Evolutionary conservation across 2,888 invertebrate genomes (phyloP), one percentile per base, ranked within the genome.

Genomic region (Mesochorus sp.): DNA sequence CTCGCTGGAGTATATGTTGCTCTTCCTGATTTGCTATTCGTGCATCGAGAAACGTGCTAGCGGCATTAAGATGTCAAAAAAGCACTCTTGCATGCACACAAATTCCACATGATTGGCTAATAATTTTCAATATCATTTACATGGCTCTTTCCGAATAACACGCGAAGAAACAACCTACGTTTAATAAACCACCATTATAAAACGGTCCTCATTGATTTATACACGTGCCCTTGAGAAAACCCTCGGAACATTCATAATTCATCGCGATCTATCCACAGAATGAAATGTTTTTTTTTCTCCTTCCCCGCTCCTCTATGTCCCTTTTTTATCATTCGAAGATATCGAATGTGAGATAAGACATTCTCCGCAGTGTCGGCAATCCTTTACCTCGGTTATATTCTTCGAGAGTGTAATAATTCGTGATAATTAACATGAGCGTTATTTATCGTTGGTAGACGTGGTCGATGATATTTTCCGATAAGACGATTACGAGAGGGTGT

Each of bases 391-490:
- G 66, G 2, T 24, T 31, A 17, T 47, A 49, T 67, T n/a, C 62
- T 8, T 24, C 21, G 64, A 31, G 57, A 39, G 17, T 26, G 49
- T 68, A 73, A 78, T 73, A 73, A 68, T 70, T 78, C 59, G 57
- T 37, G 62, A 73, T 78, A 78, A 78, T 78, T 78, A 73, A 73
- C 73, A 73, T 68, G 49, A 37, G 70, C 59, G 68, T 78, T 78
- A 78, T 78, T 78, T 73, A 78, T 78, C 62, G 73, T 57, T 26
- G 42, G 67, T 55, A 78, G 73, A 57, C 64, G 68, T 78, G 73
- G 68, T 49, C 67, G 73, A 78, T 78, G 73, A 73, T 78, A 73
- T 70, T 73, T 73, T 51, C 77, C 62, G 68, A 73, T 73, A 78
- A 73, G 49, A 26, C 68, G 47, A 67, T 42, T 61, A 37, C 53